Conservation (phyloP, 2,113 vertebrate species). For the Mastomys natalensis region DNA sequence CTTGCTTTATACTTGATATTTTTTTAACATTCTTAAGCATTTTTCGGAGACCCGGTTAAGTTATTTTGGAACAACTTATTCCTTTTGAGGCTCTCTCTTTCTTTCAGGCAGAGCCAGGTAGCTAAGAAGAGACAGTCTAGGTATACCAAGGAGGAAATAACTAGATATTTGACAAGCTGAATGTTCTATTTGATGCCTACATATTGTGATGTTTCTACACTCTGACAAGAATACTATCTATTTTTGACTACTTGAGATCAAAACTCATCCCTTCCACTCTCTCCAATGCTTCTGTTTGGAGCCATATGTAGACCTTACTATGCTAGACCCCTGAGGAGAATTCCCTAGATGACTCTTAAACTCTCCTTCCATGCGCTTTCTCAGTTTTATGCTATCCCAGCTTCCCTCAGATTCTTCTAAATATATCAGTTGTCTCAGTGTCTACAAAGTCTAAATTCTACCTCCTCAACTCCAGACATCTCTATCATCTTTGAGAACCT, state of each 20-base stretch:
- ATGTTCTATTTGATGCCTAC: not conserved
- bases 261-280: not conserved
- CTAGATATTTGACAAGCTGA: not conserved
- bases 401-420: not conserved
- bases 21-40: constrained; percentile 11
- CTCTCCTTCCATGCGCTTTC: not conserved
- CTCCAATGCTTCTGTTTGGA: not conserved
- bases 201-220: not conserved
- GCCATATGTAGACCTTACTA: not conserved
- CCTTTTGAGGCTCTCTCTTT: not conserved
- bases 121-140: not conserved
- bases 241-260: not conserved
- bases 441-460: not conserved
- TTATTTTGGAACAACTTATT: not conserved
- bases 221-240: not conserved
- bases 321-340: not conserved
- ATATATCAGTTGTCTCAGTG: not conserved
- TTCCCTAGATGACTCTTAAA: not conserved
- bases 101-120: not conserved
- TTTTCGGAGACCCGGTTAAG: not conserved
- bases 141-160: not conserved
- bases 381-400: not conserved
- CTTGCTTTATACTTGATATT: not conserved
- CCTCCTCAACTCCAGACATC: not conserved
- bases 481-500: not conserved